Percentiles rank a stretch among this genome's conserved stretches.
Conservation (phyloP, 92 coral and sea anemone species). For the Palythoa heliodiscus region DNA sequence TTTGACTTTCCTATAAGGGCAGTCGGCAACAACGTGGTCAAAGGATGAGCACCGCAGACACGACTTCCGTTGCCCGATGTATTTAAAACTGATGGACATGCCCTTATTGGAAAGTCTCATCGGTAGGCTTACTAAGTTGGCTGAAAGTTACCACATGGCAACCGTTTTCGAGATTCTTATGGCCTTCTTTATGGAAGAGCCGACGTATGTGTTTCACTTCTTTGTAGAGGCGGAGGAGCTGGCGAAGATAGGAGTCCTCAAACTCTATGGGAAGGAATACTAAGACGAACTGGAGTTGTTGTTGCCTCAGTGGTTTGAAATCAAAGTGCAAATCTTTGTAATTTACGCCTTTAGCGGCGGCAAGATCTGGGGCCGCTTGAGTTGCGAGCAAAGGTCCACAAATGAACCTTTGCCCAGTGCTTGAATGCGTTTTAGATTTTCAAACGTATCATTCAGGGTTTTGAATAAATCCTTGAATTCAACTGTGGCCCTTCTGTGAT, state of each 20-base stretch:
- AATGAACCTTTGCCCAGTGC: background rate
- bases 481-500: no score
- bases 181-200: constrained; percentile 22
- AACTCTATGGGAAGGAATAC: no score
- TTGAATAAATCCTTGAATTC: no score
- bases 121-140: background rate
- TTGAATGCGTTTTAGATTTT: no score
- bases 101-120: no score
- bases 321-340: background rate
- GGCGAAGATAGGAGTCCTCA: no score
- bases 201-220: no score
- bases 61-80: background rate
- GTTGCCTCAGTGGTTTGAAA: background rate
- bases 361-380: background rate
- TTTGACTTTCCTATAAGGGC: no score
- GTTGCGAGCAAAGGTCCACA: background rate
- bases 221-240: constrained; percentile 6
- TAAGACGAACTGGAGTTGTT: no score
- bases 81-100: no score
- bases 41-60: no score
- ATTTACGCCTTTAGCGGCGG: background rate
- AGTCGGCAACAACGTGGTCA: background rate
- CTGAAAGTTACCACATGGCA: constrained; percentile 23
- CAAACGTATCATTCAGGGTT: no score
- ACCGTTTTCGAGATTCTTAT: constrained; percentile 9